Base-by-base conservation (phyloP, 2,797 vertebrate genomes). In the Australoheros facetus region DNA sequence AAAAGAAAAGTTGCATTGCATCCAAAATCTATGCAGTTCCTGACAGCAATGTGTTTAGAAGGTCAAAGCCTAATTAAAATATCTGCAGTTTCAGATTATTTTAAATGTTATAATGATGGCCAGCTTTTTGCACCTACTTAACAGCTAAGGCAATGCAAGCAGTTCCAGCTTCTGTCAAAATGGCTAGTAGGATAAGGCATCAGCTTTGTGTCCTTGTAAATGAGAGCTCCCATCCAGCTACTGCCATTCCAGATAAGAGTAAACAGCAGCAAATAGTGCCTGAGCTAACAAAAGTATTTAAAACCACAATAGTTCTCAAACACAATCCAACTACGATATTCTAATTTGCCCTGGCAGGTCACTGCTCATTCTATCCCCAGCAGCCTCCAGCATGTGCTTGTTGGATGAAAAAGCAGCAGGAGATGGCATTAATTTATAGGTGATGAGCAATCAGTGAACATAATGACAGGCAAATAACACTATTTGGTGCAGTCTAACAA, bases 251-350 rank as follows among this genome's bases (percentile, higher is more conserved):
- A 66, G 37, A 58, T 32, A 64, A 58, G 17, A 74, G 57, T 19
- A 58, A 81, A 71, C 54, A 53, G 17, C 54, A 42, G 26, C n/a
- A 62, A 73, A 75, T 16, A 82, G 10, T 1, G 16, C 73, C 66
- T 77, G 75, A 85, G 13, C 84, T 39, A 77, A 84, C 60, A 56
- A 42, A 84, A 6, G 28, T 51, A 71, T 77, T 54, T 59, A 5
- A 74, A 78, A 54, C 4, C 8, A 62, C 69, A 76, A 3, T 42
- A 70, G 42, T 23, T 55, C 59, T 81, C 71, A 78, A 77, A 70
- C 48, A 75, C 45, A 59, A 21, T 62, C 3, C 8, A 56, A 77
- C 37, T 39, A 14, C 39, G 17, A 1, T n/a, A 10, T 54, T 56
- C 23, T 84, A 14, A 26, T 77, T 79, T 77, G 55, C 19, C 56